These are phyloP conservation scores for Sciurus vulgaris DNA, from an alignment of 2,797 vertebrate genomes.

Conservation along the genomic window DNA sequence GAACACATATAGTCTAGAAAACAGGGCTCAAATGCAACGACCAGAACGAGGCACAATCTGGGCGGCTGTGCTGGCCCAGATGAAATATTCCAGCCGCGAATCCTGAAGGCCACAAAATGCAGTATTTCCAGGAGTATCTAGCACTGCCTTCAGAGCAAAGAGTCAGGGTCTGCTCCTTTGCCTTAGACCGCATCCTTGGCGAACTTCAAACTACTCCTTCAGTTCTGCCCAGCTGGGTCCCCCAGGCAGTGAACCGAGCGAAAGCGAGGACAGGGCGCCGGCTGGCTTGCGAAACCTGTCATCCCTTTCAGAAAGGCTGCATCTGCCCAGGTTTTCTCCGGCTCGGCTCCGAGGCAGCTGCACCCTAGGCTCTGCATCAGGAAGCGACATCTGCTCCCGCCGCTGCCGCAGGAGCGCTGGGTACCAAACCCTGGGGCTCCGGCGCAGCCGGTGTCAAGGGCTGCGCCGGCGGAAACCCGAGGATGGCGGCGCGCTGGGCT, in stretches of 20 bases:
- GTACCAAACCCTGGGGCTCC: conserved; percentile 71
- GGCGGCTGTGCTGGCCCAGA: not conserved
- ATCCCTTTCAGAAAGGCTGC: not conserved
- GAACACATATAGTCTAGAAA: not conserved
- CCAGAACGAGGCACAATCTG: not conserved
- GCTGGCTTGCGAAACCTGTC: conserved; percentile 42
- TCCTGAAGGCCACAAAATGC: not conserved
- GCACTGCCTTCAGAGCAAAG: not conserved
- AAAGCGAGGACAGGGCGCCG: not conserved
- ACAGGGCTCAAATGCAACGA: not conserved
- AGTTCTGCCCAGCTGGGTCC: conserved; percentile 28
- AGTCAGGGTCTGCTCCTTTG: not conserved
- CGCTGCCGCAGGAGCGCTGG: conserved; percentile 63
- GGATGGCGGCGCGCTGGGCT: not conserved
- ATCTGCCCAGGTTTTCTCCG: conserved; percentile 31
- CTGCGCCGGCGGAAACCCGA: not conserved
- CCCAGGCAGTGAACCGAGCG: not conserved
- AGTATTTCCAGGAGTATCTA: not conserved
- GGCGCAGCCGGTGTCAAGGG: not conserved
- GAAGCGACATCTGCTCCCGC: not conserved
- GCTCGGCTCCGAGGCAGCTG: conserved; percentile 41
- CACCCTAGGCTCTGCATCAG: conserved; percentile 74
- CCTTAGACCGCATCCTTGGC: conserved; percentile 16
- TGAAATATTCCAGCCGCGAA: not conserved
- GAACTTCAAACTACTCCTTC: conserved; percentile 55